Conservation (phyloP, 2,888 invertebrate genomes). For the Apoda limacodes region DNA sequence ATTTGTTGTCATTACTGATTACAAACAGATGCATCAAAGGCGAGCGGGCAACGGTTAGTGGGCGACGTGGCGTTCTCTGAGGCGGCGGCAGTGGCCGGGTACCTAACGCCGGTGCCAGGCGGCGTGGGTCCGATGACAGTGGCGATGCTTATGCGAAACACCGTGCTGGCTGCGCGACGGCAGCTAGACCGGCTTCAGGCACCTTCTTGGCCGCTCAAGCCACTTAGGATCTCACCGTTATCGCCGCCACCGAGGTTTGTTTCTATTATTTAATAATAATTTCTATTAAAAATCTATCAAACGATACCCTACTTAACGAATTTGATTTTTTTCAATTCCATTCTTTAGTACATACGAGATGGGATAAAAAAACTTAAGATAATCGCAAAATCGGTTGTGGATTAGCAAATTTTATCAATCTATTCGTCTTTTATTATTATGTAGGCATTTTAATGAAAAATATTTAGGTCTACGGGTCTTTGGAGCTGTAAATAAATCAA, state of each 20-base stretch:
- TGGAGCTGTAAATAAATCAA: no score
- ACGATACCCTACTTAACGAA: background rate
- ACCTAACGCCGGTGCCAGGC: slow-evolving; percentile 95
- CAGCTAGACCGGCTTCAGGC: slow-evolving; percentile 68
- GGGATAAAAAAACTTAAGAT: no score
- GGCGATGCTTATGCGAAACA: slow-evolving; percentile 97
- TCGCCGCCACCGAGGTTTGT: slow-evolving; percentile 87
- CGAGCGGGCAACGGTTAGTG: slow-evolving; percentile 85
- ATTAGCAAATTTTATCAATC: no score
- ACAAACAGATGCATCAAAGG: slow-evolving; percentile 80
- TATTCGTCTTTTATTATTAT: no score
- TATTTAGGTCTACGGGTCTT: no score
- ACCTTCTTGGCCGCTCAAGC: slow-evolving; percentile 77
- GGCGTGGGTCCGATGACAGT: slow-evolving; percentile 99
- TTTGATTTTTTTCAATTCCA: no score
- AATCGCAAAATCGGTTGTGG: no score
- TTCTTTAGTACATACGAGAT: no score
- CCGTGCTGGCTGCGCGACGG: slow-evolving; percentile 83
- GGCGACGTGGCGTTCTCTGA: slow-evolving; percentile 94
- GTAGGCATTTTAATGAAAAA: no score
- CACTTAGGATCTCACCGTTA: slow-evolving; percentile 73
- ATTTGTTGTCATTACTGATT: no score
- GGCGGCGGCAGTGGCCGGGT: slow-evolving; percentile 83
- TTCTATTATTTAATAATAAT: background rate
- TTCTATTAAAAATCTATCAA: no score